These are phyloP conservation scores for Eubasilissa regina DNA, from an alignment of 1,140 invertebrate genomes.

Conservation along the genomic window DNA sequence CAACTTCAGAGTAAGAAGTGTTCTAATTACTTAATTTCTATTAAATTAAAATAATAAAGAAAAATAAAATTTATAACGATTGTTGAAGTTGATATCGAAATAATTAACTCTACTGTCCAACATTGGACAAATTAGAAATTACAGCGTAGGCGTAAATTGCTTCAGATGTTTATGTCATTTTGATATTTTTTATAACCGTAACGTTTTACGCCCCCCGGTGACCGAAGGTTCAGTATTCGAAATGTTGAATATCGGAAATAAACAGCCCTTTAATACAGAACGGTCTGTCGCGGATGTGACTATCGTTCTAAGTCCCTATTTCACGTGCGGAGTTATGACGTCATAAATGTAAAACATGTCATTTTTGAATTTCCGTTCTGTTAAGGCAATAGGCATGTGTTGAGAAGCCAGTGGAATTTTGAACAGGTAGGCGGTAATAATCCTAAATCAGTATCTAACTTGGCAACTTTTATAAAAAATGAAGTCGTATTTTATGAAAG, in stretches of 20 bases:
- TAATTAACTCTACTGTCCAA: too few relatives aligned
- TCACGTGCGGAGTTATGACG: slow-evolving; percentile 49
- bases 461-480: too few relatives aligned
- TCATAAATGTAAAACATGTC: slow-evolving; percentile 56
- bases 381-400: slow-evolving; percentile 20
- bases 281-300: slow-evolving; percentile 43
- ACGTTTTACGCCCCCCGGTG: slow-evolving; percentile 57
- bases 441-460: neutral
- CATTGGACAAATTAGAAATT: too few relatives aligned
- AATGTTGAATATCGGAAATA: slow-evolving; percentile 57
- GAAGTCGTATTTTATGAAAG: too few relatives aligned
- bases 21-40: too few relatives aligned
- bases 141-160: slow-evolving; percentile 3
- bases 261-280: slow-evolving; percentile 52
- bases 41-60: too few relatives aligned
- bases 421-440: neutral
- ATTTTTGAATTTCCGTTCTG: slow-evolving; percentile 46
- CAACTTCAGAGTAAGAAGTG: too few relatives aligned
- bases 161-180: slow-evolving; percentile 48
- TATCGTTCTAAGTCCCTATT: slow-evolving; percentile 54
- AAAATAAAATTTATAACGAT: too few relatives aligned
- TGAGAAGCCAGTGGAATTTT: slow-evolving; percentile 18
- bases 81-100: too few relatives aligned
- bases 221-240: slow-evolving; percentile 48
- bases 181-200: slow-evolving; percentile 55